Evolutionary conservation across 2,888 invertebrate genomes (phyloP).

Genomic region (Sesamia inferens): DNA sequence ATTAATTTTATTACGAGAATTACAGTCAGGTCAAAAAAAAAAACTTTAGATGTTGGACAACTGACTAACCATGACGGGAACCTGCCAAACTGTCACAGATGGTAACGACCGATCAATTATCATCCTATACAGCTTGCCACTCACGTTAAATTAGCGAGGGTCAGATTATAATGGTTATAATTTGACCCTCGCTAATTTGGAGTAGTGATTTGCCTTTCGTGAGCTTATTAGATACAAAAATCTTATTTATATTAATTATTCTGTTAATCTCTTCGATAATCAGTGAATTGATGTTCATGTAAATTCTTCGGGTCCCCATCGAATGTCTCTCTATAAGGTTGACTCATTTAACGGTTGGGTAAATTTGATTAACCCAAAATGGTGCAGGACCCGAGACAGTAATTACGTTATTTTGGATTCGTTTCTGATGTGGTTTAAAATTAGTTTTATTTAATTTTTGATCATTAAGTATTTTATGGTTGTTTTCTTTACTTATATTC

Average conservation of each 20-base stretch:
- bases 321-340: constrained; percentile 31
- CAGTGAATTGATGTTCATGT: constrained; percentile 41
- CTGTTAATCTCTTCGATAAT: constrained; percentile 40
- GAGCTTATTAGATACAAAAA: constrained; percentile 23
- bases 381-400: constrained; percentile 10
- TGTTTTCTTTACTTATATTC: background rate
- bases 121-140: background rate
- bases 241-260: constrained; percentile 46
- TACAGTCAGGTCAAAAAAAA: background rate
- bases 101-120: background rate
- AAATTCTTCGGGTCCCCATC: constrained; percentile 44
- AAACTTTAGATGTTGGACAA: too few species aligned
- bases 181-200: background rate
- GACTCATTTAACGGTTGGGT: constrained; percentile 43
- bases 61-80: background rate
- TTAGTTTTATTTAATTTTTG: constrained; percentile 4
- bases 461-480: background rate
- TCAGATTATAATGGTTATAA: constrained; percentile 2
- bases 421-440: constrained; percentile 4
- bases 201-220: constrained; percentile 2
- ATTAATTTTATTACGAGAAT: background rate
- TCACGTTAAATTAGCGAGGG: too few species aligned
- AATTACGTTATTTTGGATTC: constrained; percentile 13
- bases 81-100: background rate
- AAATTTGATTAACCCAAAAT: constrained; percentile 29